These are phyloP conservation scores for Proterorhinus semilunaris DNA, from an alignment of 2,113 vertebrate genomes.

Conservation along the genomic window DNA sequence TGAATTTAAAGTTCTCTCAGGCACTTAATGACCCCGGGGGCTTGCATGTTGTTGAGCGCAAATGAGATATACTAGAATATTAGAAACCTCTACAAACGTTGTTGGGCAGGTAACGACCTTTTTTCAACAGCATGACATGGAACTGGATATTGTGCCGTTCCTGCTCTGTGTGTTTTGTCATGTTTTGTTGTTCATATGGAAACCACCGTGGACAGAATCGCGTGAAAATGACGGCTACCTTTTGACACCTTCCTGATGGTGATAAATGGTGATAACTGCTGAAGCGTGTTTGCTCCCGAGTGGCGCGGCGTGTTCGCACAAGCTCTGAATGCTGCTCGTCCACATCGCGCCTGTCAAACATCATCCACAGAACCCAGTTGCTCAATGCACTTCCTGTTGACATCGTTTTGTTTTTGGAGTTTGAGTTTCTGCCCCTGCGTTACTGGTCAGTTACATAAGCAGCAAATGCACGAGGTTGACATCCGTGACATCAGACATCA, in stretches of 20 bases:
- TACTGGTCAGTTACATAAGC: neutral
- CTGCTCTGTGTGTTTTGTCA: neutral
- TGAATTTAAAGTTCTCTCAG: neutral
- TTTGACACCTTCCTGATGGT: conserved; percentile 19
- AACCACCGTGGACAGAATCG: conserved; percentile 16
- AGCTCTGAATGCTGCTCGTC: conserved; percentile 51
- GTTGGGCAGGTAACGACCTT: too few relatives aligned
- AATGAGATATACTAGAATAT: too few relatives aligned
- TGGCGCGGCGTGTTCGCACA: conserved; percentile 46
- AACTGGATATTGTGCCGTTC: too few relatives aligned
- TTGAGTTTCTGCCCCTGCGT: neutral
- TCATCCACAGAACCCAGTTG: conserved; percentile 11
- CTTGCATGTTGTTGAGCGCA: too few relatives aligned
- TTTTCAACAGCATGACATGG: neutral
- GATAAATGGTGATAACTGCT: conserved; percentile 9
- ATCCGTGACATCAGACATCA: too few relatives aligned
- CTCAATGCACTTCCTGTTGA: conserved; percentile 18
- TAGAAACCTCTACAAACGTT: too few relatives aligned
- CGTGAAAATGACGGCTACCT: conserved; percentile 13
- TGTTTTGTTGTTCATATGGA: neutral
- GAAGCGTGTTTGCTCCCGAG: conserved; percentile 39
- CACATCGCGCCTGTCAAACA: conserved; percentile 26
- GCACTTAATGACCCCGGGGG: neutral
- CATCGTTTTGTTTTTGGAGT: neutral
- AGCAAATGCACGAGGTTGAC: neutral